Percentiles rank a stretch among this genome's conserved stretches.
phyloP scores from a whole-genome alignment of 2,113 vertebrate genomes.

The Cololabis saira region DNA sequence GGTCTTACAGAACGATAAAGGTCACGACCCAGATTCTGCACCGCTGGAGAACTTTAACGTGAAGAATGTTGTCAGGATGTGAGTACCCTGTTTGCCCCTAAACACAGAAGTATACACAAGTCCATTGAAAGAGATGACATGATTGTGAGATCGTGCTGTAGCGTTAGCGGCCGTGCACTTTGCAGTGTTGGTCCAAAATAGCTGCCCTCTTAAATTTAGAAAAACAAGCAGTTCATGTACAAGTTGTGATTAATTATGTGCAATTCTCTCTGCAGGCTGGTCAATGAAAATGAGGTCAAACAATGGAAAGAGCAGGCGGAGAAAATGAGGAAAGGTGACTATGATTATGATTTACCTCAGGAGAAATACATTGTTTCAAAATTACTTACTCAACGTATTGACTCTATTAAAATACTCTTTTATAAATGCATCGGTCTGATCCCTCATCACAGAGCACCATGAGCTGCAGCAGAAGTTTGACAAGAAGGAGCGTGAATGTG shows the following conservation, averaged over 20 bases:
- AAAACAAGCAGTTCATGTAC: conserved; percentile 20
- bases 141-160: not conserved
- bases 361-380: no score
- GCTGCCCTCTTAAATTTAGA: conserved; percentile 25
- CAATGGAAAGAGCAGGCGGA: conserved; percentile 99
- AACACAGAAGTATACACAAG: conserved; percentile 6
- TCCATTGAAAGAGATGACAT: conserved; percentile 36
- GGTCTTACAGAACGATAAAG: conserved; percentile 97
- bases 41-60: conserved; percentile 99
- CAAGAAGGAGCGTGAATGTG: conserved; percentile 97
- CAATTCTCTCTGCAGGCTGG: conserved; percentile 84
- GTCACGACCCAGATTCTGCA: conserved; percentile 94
- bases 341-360: no score
- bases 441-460: conserved; percentile 85
- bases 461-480: conserved; percentile 97
- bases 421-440: no score
- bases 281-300: conserved; percentile 99
- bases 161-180: conserved; percentile 22
- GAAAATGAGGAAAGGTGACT: conserved; percentile 96
- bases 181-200: conserved; percentile 30
- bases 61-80: conserved; percentile 98
- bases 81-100: conserved; percentile 67
- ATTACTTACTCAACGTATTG: no score
- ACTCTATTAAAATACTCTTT: no score
- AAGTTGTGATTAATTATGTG: conserved; percentile 36